Conservation (phyloP, 2,888 invertebrate species). For the Gandaritis pyraliata region DNA sequence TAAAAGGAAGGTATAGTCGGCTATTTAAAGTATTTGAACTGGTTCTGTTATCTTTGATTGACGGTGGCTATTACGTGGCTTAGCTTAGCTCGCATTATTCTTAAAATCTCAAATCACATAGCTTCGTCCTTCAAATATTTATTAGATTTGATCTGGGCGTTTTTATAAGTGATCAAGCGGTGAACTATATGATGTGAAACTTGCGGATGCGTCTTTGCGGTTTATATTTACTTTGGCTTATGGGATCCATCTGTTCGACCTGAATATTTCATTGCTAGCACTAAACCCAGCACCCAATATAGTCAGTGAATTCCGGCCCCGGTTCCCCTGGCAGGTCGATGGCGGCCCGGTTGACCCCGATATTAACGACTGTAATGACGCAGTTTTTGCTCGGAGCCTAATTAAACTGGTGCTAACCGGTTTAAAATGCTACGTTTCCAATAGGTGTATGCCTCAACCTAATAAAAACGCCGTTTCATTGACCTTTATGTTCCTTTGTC, state of each 20-base stretch:
- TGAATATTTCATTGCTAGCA: constrained; percentile 53
- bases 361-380: constrained; percentile 62
- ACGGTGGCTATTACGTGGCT: constrained; percentile 9
- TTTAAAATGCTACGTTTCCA: constrained; percentile 36
- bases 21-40: constrained; percentile 22
- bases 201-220: constrained; percentile 44
- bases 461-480: constrained; percentile 29
- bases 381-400: constrained; percentile 57
- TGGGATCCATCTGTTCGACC: constrained; percentile 63
- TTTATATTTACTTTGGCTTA: constrained; percentile 44
- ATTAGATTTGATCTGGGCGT: constrained; percentile 17
- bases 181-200: too few species aligned
- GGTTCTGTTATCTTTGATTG: constrained; percentile 18
- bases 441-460: constrained; percentile 23
- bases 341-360: constrained; percentile 59
- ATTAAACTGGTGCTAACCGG: constrained; percentile 55
- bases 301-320: constrained; percentile 33
- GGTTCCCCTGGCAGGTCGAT: constrained; percentile 31
- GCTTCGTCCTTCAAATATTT: constrained; percentile 14
- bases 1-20: constrained; percentile 13
- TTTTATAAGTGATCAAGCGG: constrained; percentile 30
- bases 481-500: constrained; percentile 17
- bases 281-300: constrained; percentile 43
- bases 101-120: constrained; percentile 14
- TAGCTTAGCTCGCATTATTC: constrained; percentile 6